Evolutionary conservation across 2,888 invertebrate genomes (phyloP).

Genomic region (Euspilapteryx auroguttella): DNA sequence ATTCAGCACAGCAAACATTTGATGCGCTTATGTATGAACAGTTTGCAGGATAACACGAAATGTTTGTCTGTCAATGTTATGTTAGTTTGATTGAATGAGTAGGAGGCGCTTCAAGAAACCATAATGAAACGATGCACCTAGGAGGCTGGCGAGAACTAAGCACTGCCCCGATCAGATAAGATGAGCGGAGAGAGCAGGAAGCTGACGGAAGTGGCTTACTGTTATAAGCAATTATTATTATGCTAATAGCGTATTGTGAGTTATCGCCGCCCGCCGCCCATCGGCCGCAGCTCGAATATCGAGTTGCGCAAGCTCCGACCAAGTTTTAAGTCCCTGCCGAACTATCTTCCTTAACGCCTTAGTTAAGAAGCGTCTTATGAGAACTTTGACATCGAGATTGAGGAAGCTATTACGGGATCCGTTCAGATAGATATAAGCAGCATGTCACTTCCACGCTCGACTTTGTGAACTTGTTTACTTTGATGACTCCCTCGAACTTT

Average conservation of each 20-base stretch:
- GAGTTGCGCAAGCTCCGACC: slow-evolving; percentile 48
- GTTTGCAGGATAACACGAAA: no score
- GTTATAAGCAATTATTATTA: slow-evolving; percentile 25
- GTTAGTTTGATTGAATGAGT: no score
- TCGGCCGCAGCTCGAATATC: slow-evolving; percentile 36
- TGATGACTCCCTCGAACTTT: slow-evolving; percentile 38
- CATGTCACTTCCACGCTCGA: slow-evolving; percentile 55
- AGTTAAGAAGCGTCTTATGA: slow-evolving; percentile 59
- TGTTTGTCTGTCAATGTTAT: no score
- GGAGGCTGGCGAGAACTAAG: no score
- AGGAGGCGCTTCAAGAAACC: no score
- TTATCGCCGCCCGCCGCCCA: slow-evolving; percentile 35
- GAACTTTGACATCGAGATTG: slow-evolving; percentile 59
- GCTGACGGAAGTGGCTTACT: slow-evolving; percentile 7
- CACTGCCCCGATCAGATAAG: no score
- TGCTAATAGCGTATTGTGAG: slow-evolving; percentile 51
- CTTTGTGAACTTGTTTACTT: slow-evolving; percentile 55
- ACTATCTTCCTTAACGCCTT: slow-evolving; percentile 58
- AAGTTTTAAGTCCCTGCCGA: slow-evolving; percentile 56
- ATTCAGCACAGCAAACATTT: no score
- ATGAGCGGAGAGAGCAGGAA: no score
- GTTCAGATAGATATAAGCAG: slow-evolving; percentile 55
- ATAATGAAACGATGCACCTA: no score
- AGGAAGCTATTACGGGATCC: slow-evolving; percentile 57
- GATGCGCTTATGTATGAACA: no score